Evolutionary conservation across 2,797 vertebrate species (phyloP).

Genomic region (Lepus oiostolus): DNA sequence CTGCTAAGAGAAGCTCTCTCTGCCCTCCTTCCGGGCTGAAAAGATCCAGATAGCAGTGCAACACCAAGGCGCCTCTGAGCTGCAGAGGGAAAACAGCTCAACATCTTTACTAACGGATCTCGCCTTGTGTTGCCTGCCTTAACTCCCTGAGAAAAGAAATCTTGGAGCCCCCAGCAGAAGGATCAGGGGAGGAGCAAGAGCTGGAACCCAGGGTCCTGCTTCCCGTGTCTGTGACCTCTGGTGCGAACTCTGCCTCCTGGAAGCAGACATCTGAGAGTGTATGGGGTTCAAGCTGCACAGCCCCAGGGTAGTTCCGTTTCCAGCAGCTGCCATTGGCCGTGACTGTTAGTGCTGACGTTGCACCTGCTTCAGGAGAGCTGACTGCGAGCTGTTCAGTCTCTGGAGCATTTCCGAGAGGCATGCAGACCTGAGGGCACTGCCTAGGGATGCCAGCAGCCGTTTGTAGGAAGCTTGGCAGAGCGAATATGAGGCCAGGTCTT

Average conservation of each 20-base stretch:
- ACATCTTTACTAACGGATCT: background rate
- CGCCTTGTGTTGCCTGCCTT: fast-evolving
- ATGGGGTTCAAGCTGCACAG: background rate
- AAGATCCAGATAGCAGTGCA: background rate
- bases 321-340: background rate
- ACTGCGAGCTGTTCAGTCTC: background rate
- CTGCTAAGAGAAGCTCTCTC: background rate
- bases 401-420: background rate
- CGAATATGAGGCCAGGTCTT: background rate
- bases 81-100: fast-evolving
- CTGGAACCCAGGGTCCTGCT: background rate
- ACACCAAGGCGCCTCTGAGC: no score
- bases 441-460: background rate
- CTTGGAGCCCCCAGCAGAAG: fast-evolving
- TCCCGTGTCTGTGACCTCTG: fast-evolving
- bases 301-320: fast-evolving
- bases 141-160: background rate
- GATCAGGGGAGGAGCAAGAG: fast-evolving
- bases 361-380: background rate
- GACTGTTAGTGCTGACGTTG: background rate
- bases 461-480: constrained; percentile 14
- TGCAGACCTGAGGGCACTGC: background rate
- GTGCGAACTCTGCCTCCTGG: background rate
- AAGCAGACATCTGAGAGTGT: background rate
- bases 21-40: background rate